Percentiles rank a stretch among this genome's conserved stretches.
phyloP scores from a whole-genome alignment of 2,113 vertebrate genomes.

The Tachysurus vachellii region DNA sequence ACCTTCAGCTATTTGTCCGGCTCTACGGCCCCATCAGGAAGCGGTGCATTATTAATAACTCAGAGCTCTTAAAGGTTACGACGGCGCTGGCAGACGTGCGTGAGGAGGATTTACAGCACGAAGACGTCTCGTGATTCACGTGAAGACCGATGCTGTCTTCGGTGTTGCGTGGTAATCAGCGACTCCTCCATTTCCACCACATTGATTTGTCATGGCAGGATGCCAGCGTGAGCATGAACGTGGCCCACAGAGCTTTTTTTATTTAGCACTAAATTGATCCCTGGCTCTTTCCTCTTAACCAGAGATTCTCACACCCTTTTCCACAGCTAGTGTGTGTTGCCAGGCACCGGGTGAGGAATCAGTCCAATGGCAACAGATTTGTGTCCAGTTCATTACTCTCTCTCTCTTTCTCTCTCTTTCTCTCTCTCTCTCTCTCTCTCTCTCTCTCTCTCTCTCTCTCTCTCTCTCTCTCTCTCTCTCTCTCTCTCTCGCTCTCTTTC shows the following conservation, averaged over 20 bases:
- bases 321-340: conserved; percentile 10
- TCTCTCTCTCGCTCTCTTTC: too few species aligned
- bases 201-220: background rate
- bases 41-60: conserved; percentile 3
- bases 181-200: background rate
- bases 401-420: background rate
- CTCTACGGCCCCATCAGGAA: background rate
- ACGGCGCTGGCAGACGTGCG: background rate
- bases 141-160: background rate
- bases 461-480: background rate
- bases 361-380: conserved; percentile 39
- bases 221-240: background rate
- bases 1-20: background rate
- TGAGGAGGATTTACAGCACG: background rate
- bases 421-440: background rate
- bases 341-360: conserved; percentile 14
- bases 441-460: too few species aligned
- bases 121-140: background rate
- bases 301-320: conserved; percentile 2
- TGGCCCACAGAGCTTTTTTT: background rate
- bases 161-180: background rate
- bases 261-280: conserved; percentile 17
- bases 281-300: background rate
- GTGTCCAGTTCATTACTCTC: conserved; percentile 38
- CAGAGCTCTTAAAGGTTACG: background rate